These are phyloP conservation scores for Clarias pachynema DNA, from an alignment of 2,797 vertebrate species.

Conservation along the genomic window DNA sequence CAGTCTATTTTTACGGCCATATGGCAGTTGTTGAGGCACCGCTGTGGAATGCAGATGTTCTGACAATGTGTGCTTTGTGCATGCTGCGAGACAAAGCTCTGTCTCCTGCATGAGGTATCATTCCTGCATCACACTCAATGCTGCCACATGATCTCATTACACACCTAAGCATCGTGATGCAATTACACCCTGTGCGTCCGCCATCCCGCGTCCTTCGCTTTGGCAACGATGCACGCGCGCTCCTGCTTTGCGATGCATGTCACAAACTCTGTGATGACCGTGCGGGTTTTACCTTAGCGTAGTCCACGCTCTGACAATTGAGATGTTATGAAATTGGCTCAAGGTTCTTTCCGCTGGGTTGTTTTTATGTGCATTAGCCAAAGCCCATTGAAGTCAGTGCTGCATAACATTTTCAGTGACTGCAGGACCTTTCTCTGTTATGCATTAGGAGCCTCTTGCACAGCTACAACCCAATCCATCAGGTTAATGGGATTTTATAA, in stretches of 20 bases:
- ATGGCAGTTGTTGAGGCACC: constrained; percentile 46
- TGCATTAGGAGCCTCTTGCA: constrained; percentile 48
- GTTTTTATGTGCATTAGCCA: constrained; percentile 51
- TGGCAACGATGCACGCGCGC: not conserved
- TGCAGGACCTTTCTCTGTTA: constrained; percentile 53
- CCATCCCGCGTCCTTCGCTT: not conserved
- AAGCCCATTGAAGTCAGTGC: constrained; percentile 49
- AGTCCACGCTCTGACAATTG: constrained; percentile 12
- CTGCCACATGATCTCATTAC: constrained; percentile 35
- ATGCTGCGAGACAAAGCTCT: constrained; percentile 49
- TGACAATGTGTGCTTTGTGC: constrained; percentile 54
- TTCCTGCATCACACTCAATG: constrained; percentile 18
- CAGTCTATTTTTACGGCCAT: constrained; percentile 50
- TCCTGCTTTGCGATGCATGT: not conserved
- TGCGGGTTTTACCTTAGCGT: not conserved
- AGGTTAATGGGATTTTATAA: constrained; percentile 57
- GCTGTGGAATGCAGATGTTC: constrained; percentile 59
- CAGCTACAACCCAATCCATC: constrained; percentile 56
- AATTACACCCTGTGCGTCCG: not conserved
- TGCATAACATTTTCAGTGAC: constrained; percentile 48
- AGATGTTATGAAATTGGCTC: constrained; percentile 41
- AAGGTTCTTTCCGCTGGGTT: constrained; percentile 31
- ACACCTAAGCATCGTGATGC: constrained; percentile 36
- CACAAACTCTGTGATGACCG: not conserved
- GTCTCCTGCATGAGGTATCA: constrained; percentile 41